phyloP scores from a whole-genome alignment of 37 sponge, comb jelly and placozoan species.

The Beroe ovata region DNA sequence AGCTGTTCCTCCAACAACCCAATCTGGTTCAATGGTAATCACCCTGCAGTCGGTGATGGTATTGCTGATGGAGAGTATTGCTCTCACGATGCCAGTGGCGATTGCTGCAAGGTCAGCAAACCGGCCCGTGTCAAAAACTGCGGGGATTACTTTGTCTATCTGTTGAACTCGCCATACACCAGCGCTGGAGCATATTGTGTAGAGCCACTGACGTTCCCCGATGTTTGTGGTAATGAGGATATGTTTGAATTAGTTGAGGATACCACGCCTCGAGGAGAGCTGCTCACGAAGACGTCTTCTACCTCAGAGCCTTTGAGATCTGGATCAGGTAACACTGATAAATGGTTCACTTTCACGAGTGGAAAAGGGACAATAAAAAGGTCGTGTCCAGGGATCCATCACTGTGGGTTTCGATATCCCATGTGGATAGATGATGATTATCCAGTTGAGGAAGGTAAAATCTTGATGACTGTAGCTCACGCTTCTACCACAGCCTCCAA shows the following conservation, averaged over 20 bases:
- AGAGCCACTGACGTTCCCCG: neutral
- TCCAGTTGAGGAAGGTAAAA: slow-evolving; percentile 17
- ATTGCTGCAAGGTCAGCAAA: neutral
- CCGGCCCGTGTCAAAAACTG: slow-evolving; percentile 5
- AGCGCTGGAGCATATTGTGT: neutral
- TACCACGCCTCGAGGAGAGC: slow-evolving; percentile 7
- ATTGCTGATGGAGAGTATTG: slow-evolving; percentile 32
- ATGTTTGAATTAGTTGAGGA: slow-evolving; percentile 3
- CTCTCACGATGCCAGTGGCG: neutral
- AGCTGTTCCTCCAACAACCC: slow-evolving; percentile 14
- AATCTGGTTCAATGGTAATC: slow-evolving; percentile 46
- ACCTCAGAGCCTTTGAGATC: neutral
- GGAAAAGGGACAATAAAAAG: slow-evolving; percentile 57
- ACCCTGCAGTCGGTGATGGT: slow-evolving; percentile 6
- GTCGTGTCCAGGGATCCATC: slow-evolving; percentile 48
- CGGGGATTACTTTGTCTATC: slow-evolving; percentile 43
- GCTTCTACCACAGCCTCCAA: neutral
- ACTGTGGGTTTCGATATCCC: slow-evolving; percentile 59
- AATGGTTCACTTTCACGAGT: slow-evolving; percentile 24
- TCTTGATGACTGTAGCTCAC: neutral
- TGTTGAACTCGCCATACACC: neutral
- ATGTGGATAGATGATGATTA: slow-evolving; percentile 24
- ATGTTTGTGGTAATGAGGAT: slow-evolving; percentile 7
- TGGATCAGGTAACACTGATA: slow-evolving; percentile 27
- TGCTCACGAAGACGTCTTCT: neutral